Evolutionary conservation across 2,113 vertebrate species (phyloP).

Genomic region (Seriola dumerili): DNA sequence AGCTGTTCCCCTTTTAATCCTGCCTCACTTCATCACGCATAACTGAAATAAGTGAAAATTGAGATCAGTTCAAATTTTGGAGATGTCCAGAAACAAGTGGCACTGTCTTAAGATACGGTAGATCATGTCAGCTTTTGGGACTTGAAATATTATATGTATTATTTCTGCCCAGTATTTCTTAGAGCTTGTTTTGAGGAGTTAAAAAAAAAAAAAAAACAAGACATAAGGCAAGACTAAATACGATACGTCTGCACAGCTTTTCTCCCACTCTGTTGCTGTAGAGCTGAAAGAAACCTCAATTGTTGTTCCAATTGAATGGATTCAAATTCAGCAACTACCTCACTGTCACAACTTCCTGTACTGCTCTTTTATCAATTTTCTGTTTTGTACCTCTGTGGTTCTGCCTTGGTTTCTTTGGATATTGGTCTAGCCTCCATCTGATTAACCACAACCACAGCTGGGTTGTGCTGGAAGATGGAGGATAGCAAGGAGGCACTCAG

Average conservation of each 20-base stretch:
- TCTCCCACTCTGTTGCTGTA: neutral
- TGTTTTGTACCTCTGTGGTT: neutral
- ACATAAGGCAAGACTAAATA: neutral
- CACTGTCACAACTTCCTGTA: neutral
- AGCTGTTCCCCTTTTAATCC: neutral
- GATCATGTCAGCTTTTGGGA: neutral
- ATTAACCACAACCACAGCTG: conserved; percentile 67
- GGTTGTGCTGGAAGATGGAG: conserved; percentile 61
- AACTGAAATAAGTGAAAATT: conserved; percentile 46
- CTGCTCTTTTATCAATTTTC: conserved; percentile 22
- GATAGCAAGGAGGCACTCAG: conserved; percentile 37
- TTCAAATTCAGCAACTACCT: conserved; percentile 29
- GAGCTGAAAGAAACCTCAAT: neutral
- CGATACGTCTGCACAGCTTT: neutral
- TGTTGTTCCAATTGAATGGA: conserved; percentile 23
- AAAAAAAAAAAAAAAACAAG: neutral
- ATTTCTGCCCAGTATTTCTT: neutral
- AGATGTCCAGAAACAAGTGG: conserved; percentile 9
- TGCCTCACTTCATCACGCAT: neutral
- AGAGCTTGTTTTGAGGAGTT: neutral
- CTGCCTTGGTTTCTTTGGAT: conserved; percentile 19
- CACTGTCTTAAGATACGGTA: neutral
- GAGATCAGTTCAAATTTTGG: conserved; percentile 3
- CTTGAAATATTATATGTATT: conserved; percentile 1
- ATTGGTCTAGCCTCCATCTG: conserved; percentile 37